Conservation (phyloP, 2,797 vertebrate species). For the Acanthurus lineatus region DNA sequence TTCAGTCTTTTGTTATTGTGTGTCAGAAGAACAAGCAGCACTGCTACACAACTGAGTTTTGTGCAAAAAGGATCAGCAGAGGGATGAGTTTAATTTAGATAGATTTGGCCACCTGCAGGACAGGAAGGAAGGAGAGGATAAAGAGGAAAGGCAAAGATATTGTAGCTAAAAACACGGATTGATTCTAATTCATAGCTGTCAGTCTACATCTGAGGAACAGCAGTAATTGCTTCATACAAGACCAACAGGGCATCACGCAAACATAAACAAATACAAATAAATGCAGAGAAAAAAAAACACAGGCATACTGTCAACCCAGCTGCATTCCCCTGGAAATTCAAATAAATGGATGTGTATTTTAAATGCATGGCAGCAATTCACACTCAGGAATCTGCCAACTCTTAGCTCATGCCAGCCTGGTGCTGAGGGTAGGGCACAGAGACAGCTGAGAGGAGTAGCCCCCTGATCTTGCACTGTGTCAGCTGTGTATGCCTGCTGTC, state of each 20-base stretch:
- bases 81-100: constrained; percentile 52
- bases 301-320: constrained; percentile 13
- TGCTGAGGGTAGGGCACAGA: constrained; percentile 47
- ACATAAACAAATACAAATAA: neutral
- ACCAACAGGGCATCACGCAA: constrained; percentile 28
- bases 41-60: constrained; percentile 13
- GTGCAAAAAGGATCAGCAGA: constrained; percentile 30
- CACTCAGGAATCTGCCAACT: constrained; percentile 49
- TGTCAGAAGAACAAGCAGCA: constrained; percentile 11
- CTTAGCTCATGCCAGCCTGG: constrained; percentile 44
- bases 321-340: constrained; percentile 1
- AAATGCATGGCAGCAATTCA: constrained; percentile 53
- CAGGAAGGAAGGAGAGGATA: constrained; percentile 15
- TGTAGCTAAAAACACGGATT: constrained; percentile 9
- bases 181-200: constrained; percentile 42
- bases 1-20: constrained; percentile 29
- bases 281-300: neutral
- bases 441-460: constrained; percentile 59
- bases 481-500: constrained; percentile 59
- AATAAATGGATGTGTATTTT: constrained; percentile 13
- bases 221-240: constrained; percentile 12
- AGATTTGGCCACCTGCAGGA: constrained; percentile 51
- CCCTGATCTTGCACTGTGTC: constrained; percentile 56
- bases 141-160: constrained; percentile 12
- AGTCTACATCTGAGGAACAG: constrained; percentile 34